Percentiles rank a stretch among this genome's conserved stretches.
These are phyloP conservation scores for Ischnus inquisitorius DNA, from an alignment of 2,888 invertebrate genomes.

Conservation along the genomic window DNA sequence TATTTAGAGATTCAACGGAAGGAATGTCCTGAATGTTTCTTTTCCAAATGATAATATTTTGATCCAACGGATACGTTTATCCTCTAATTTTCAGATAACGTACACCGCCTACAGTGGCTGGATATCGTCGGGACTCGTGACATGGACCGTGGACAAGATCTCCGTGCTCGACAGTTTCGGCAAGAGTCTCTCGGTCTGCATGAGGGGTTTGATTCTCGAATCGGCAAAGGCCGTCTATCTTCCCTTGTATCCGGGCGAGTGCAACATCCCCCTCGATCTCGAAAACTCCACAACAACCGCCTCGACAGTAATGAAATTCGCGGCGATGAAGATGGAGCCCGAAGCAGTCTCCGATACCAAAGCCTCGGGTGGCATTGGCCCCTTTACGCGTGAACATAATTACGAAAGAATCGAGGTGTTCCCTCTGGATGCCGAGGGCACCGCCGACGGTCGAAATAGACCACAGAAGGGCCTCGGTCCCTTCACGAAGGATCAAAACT, in stretches of 20 bases:
- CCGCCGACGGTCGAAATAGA: slow-evolving; percentile 68
- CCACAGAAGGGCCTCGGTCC: slow-evolving; percentile 80
- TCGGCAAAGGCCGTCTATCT: slow-evolving; percentile 91
- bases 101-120: slow-evolving; percentile 97
- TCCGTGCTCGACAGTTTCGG: slow-evolving; percentile 94
- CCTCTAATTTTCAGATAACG: slow-evolving; percentile 90
- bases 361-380: slow-evolving; percentile 74
- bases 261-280: slow-evolving; percentile 88
- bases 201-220: slow-evolving; percentile 90
- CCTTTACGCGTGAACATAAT: slow-evolving; percentile 81
- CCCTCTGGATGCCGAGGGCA: slow-evolving; percentile 60
- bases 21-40: neutral
- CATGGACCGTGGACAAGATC: slow-evolving; percentile 93
- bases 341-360: slow-evolving; percentile 45
- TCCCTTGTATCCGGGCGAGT: slow-evolving; percentile 92
- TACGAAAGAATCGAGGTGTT: slow-evolving; percentile 76
- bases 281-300: slow-evolving; percentile 72
- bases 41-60: neutral
- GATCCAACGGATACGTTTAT: too few relatives aligned
- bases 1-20: too few relatives aligned
- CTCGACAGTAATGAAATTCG: slow-evolving; percentile 55
- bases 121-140: slow-evolving; percentile 93
- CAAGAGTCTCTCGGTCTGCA: slow-evolving; percentile 93
- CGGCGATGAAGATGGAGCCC: slow-evolving; percentile 60
- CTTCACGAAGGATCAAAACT: slow-evolving; percentile 81